phyloP scores from a whole-genome alignment of 2,113 vertebrate species.

The mouse (Mus musculus) region GRCm39 chr7:15861001-15861500 shows the following conservation, averaged over 20 bases:
- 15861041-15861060: constrained; percentile 85
- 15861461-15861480: background rate
- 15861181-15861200: fast-evolving
- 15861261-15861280: too few species aligned
- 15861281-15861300: background rate
- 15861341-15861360: background rate
- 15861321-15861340: background rate
- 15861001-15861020: background rate
- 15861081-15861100: constrained; percentile 70
- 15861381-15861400: too few species aligned
- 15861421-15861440: background rate
- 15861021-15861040: background rate
- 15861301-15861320: background rate
- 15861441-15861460: background rate
- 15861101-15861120: constrained; percentile 29
- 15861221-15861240: background rate
- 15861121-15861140: background rate
- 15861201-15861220: too few species aligned
- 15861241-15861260: background rate
- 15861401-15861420: background rate
- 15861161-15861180: background rate
- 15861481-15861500: background rate
- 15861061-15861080: constrained; percentile 76
- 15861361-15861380: fast-evolving
- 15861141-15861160: background rate